A percentile compares a stretch with the other conserved stretches of the same genome.
Evolutionary conservation across 2,797 vertebrate genomes (phyloP).

Genomic region (Arrhamphus sclerolepis): DNA sequence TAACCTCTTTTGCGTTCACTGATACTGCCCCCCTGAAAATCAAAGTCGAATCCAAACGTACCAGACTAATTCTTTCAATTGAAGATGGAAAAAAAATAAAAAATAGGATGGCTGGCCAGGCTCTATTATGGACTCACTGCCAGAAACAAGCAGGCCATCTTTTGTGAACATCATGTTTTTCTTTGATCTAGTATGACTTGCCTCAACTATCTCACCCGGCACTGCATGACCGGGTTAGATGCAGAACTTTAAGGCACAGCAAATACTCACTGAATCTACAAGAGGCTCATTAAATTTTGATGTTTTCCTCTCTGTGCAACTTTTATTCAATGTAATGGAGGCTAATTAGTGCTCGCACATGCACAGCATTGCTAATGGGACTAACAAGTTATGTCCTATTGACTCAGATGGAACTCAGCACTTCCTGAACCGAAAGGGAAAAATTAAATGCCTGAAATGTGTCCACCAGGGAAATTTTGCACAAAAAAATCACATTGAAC

Average conservation of each 20-base stretch:
- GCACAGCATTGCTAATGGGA: constrained; percentile 58
- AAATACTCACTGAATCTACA: constrained; percentile 66
- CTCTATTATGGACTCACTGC: constrained; percentile 28
- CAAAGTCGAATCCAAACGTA: no score
- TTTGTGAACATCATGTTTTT: constrained; percentile 58
- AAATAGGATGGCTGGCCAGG: no score
- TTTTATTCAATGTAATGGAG: constrained; percentile 77
- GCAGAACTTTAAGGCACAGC: constrained; percentile 49
- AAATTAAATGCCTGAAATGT: constrained; percentile 21
- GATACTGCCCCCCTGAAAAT: no score
- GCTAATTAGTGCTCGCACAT: constrained; percentile 77
- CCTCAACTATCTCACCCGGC: constrained; percentile 38
- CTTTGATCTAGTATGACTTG: constrained; percentile 51
- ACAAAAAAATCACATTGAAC: constrained; percentile 3
- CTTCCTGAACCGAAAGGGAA: constrained; percentile 39
- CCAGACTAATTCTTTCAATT: no score
- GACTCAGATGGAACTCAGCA: constrained; percentile 52
- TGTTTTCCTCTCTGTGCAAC: constrained; percentile 74
- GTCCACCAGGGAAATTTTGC: constrained; percentile 25
- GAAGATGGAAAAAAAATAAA: no score
- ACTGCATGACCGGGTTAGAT: constrained; percentile 19
- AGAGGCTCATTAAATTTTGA: constrained; percentile 81
- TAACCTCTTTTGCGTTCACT: no score
- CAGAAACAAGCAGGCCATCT: constrained; percentile 40
- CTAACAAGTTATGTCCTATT: constrained; percentile 57